Base-by-base conservation (phyloP, 2,888 invertebrate genomes). In the Dorcus hopei region DNA sequence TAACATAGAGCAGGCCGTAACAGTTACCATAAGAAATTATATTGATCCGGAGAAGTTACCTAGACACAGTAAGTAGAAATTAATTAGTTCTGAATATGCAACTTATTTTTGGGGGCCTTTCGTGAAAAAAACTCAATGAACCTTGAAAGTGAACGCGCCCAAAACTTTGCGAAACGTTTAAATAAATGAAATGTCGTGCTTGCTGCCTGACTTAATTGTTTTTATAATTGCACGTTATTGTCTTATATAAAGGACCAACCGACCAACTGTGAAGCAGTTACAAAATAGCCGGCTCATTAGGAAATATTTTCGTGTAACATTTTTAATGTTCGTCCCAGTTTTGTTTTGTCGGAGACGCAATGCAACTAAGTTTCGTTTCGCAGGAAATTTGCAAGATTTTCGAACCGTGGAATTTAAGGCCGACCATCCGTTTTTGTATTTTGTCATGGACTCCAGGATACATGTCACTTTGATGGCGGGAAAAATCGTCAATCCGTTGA, bases 1-100 rank as follows among this genome's bases (percentile, higher is more conserved):
- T 56, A 91, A 91, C 76, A 87, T 93, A 68, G 91, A 93, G 76
- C 93, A 93, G 78, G 87, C 89, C 14, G 89, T 93, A 61, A 90
- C 90, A 53, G 89, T 93, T 11, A 89, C 88, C 70, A 91, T 93
- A 68, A 85, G 89, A 70, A 91, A 91, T 75, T 90, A 90, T 75
- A 82, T 83, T 67, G 84, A 86, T 70, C 79, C 81, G 2, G 82
- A 82, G 65, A 81, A 69, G 40, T 66, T 66, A 33, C 55, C 59
- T 23, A 64, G 78, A 68, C 80, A 81, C 67, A 76, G 83, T 83
- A 69, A 81, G 81, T 79, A 14, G 14, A 14, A 14, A 67, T 26
- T 43, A 11, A 41, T 11, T 14, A 14, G 1, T 14, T 14, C 14
- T 14, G 14, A 14, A 7, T 41, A 41, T 1, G 41, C 41, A 14